phyloP scores from a whole-genome alignment of 2,113 vertebrate species.

The Synchiropus splendidus region DNA sequence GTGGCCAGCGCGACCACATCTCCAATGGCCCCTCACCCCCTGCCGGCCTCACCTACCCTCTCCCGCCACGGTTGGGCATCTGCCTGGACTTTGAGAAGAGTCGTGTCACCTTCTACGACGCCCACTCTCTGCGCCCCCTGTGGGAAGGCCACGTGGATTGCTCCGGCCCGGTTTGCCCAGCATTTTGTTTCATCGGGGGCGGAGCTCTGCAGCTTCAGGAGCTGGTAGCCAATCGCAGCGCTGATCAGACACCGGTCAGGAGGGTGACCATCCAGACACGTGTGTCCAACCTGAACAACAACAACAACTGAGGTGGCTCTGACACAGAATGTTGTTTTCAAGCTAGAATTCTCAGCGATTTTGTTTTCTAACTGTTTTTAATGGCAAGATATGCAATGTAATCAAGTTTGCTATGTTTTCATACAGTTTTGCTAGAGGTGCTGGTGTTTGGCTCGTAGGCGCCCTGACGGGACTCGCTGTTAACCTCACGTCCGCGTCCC shows the following conservation, averaged over 20 bases:
- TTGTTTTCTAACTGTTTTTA: constrained; percentile 60
- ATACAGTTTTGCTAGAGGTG: constrained; percentile 47
- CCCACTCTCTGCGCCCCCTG: constrained; percentile 84
- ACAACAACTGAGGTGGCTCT: constrained; percentile 37
- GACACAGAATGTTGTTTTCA: constrained; percentile 8
- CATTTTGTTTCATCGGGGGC: constrained; percentile 93
- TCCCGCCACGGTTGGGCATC: constrained; percentile 89
- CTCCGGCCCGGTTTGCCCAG: constrained; percentile 86
- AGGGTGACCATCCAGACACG: constrained; percentile 79
- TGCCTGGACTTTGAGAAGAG: constrained; percentile 94
- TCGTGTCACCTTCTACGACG: constrained; percentile 88
- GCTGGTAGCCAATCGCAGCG: constrained; percentile 79
- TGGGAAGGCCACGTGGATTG: constrained; percentile 92
- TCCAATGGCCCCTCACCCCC: constrained; percentile 61
- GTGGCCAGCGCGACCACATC: constrained; percentile 44
- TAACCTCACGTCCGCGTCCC: too few species aligned
- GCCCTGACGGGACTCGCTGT: too few species aligned
- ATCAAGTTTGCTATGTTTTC: constrained; percentile 62
- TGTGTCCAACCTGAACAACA: constrained; percentile 55
- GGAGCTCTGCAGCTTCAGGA: constrained; percentile 91
- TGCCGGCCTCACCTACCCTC: constrained; percentile 76
- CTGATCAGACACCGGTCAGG: constrained; percentile 75
- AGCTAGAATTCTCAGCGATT: constrained; percentile 47
- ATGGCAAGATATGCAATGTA: constrained; percentile 65
- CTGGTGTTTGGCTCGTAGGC: constrained; percentile 2